Percentiles rank a stretch among this genome's conserved stretches.
These are phyloP conservation scores for Synanthedon formicaeformis DNA, from an alignment of 2,888 invertebrate genomes.

Conservation along the genomic window DNA sequence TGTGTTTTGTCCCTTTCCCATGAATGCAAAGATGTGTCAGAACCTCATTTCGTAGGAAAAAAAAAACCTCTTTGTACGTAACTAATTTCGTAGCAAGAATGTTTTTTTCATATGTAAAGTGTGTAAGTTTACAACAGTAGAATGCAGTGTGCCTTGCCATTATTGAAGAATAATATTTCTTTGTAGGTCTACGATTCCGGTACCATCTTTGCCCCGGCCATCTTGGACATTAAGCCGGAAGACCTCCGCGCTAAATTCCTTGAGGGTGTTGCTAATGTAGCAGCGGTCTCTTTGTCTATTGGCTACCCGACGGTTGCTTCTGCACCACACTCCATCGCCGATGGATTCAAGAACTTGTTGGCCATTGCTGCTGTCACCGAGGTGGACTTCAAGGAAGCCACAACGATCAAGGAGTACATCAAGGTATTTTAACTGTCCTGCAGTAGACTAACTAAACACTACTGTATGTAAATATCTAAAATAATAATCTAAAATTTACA, in stretches of 20 bases:
- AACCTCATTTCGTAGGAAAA: too few relatives aligned
- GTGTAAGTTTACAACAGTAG: too few relatives aligned
- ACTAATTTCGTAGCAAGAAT: too few relatives aligned
- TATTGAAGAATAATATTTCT: too few relatives aligned
- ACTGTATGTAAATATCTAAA: not conserved
- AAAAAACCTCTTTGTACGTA: too few relatives aligned
- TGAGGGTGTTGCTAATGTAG: constrained; percentile 94
- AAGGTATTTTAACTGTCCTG: constrained; percentile 66
- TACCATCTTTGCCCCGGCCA: constrained; percentile 95
- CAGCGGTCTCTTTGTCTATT: constrained; percentile 91
- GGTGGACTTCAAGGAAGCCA: constrained; percentile 93
- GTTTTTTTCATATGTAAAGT: too few relatives aligned
- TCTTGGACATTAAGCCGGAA: constrained; percentile 98
- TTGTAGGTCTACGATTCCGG: constrained; percentile 94
- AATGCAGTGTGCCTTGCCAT: too few relatives aligned
- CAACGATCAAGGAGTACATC: constrained; percentile 91
- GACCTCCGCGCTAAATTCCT: constrained; percentile 92
- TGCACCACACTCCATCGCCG: constrained; percentile 96
- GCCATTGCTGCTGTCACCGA: constrained; percentile 97
- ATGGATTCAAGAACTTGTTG: constrained; percentile 98
- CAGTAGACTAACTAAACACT: too few relatives aligned
- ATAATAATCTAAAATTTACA: not conserved
- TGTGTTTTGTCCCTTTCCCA: too few relatives aligned
- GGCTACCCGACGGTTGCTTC: constrained; percentile 98
- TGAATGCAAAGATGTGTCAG: too few relatives aligned